Evolutionary conservation across 2,113 vertebrate genomes (phyloP).

Genomic region (Falcunculus frontatus): DNA sequence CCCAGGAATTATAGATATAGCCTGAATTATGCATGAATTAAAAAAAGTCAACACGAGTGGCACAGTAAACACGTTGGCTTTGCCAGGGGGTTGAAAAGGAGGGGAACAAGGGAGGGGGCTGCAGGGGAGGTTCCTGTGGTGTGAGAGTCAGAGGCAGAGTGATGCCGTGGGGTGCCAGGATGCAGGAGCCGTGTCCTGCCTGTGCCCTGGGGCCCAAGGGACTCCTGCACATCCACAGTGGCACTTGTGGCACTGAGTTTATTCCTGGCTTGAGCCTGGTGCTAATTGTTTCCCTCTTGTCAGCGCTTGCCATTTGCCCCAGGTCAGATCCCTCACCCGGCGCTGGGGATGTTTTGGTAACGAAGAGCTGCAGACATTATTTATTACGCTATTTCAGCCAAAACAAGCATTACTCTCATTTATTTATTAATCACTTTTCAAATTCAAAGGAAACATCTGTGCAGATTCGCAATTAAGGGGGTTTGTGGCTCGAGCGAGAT

Average conservation of each 20-base stretch:
- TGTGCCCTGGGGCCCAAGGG: neutral
- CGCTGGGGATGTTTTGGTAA: neutral
- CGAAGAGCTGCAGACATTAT: neutral
- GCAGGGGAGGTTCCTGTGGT: rapidly evolving
- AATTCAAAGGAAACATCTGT: conserved; percentile 60
- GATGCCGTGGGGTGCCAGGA: neutral
- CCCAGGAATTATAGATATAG: conserved; percentile 3
- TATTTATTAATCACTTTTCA: conserved; percentile 59
- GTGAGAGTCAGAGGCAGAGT: neutral
- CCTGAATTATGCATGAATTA: conserved; percentile 50
- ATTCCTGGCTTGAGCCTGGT: neutral
- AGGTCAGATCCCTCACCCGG: neutral
- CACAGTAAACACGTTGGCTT: neutral
- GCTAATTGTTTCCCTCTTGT: neutral
- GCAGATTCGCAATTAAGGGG: conserved; percentile 23
- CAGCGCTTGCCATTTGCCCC: neutral
- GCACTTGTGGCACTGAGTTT: neutral
- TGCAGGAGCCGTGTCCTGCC: rapidly evolving
- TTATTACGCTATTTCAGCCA: conserved; percentile 3
- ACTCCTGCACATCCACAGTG: neutral
- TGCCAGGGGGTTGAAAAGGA: neutral
- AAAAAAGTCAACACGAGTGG: neutral
- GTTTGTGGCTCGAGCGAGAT: neutral
- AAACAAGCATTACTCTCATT: conserved; percentile 42
- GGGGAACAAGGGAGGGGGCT: too few relatives aligned